A percentile compares a stretch with the other conserved stretches of the same genome.
Evolutionary conservation across 2,113 vertebrate species (phyloP).

Genomic region (Gopherus evgoodei): DNA sequence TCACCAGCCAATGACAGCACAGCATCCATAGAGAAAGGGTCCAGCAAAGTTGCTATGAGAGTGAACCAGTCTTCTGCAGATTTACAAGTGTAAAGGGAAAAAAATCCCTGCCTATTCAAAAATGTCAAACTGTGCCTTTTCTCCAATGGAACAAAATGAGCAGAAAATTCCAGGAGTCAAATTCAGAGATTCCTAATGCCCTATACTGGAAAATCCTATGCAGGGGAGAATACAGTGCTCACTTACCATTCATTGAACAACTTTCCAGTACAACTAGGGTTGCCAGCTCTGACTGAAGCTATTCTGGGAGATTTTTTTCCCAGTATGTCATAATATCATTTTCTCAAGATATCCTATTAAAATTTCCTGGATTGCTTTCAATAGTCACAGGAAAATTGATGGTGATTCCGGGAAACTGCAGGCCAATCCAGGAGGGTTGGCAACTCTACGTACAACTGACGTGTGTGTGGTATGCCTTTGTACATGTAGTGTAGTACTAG

Average conservation of each 20-base stretch:
- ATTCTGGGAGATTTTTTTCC: no score
- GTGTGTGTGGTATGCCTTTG: background rate
- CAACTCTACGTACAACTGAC: no score
- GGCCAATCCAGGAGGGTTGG: no score
- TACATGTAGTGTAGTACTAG: background rate
- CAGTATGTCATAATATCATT: no score
- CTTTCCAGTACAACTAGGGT: background rate
- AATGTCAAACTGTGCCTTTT: background rate
- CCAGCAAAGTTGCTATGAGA: rapidly evolving
- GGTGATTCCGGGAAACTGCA: no score
- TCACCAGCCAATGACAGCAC: background rate
- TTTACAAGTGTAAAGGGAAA: background rate
- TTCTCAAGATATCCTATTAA: no score
- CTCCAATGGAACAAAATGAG: background rate
- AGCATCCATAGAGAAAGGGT: rapidly evolving
- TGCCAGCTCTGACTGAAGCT: no score
- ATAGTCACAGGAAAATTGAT: no score
- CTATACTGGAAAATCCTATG: background rate
- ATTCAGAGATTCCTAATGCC: background rate
- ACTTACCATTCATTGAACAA: background rate
- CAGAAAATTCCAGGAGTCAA: background rate
- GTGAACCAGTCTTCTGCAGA: background rate
- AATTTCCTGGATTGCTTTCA: no score
- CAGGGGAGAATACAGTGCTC: background rate
- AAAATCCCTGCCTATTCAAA: background rate